These are phyloP conservation scores for Ecliptopera silaceata DNA, from an alignment of 2,888 invertebrate species.

Conservation along the genomic window DNA sequence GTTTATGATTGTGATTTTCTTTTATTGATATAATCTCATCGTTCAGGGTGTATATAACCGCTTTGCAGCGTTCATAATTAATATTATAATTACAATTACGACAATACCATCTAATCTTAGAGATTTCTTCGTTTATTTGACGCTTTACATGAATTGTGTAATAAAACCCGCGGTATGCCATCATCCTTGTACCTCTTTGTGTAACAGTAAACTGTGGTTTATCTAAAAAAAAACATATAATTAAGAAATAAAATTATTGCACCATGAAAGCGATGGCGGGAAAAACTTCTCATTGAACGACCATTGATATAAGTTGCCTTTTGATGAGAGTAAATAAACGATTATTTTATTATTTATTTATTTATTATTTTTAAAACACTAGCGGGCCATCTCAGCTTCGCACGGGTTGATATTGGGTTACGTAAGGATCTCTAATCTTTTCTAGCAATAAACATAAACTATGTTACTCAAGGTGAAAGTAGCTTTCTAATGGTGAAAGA, in stretches of 20 bases:
- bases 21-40: conserved; percentile 14
- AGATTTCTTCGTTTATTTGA: conserved; percentile 5
- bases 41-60: conserved; percentile 39
- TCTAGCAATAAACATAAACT: too few relatives aligned
- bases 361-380: too few relatives aligned
- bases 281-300: too few relatives aligned
- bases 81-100: not conserved
- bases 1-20: conserved; percentile 2
- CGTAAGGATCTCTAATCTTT: too few relatives aligned
- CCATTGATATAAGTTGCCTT: too few relatives aligned
- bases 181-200: conserved; percentile 6
- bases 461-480: too few relatives aligned
- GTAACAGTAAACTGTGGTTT: conserved; percentile 11
- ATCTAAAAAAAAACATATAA: conserved; percentile 1
- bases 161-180: conserved; percentile 7
- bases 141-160: conserved; percentile 29
- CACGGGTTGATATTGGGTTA: too few relatives aligned
- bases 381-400: too few relatives aligned
- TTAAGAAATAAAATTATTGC: not conserved
- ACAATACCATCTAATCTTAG: conserved; percentile 42
- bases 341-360: too few relatives aligned
- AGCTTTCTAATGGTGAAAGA: too few relatives aligned
- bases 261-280: too few relatives aligned
- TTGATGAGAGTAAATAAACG: too few relatives aligned
- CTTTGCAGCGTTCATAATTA: conserved; percentile 35